phyloP scores from a whole-genome alignment of 2,113 vertebrate genomes.

The Sorex araneus region DNA sequence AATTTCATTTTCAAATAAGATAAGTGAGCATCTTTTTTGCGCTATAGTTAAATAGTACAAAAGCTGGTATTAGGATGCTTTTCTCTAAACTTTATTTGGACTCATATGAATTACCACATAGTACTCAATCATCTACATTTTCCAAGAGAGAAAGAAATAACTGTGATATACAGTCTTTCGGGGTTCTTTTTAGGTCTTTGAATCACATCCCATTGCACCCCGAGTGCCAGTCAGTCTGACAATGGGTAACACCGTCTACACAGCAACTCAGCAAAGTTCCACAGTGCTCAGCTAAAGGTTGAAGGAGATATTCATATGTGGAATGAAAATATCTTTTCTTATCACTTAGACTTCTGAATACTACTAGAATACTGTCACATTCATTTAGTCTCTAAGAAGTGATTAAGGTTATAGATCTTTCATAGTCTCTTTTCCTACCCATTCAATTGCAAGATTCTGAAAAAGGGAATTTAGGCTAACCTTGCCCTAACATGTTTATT shows the following conservation, averaged over 20 bases:
- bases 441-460: slow-evolving; percentile 5
- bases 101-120: not conserved
- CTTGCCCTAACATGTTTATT: not conserved
- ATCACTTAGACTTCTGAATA: slow-evolving; percentile 22
- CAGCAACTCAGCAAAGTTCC: not conserved
- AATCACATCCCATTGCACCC: not conserved
- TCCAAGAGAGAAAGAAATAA: slow-evolving; percentile 39
- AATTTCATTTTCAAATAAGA: not conserved
- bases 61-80: not conserved
- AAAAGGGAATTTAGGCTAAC: not conserved
- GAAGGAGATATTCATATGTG: not conserved
- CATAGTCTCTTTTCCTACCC: not conserved
- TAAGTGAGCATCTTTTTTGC: no score
- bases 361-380: not conserved
- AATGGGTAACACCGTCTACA: no score
- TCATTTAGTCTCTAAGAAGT: slow-evolving; percentile 36
- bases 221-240: no score
- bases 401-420: not conserved
- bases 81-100: not conserved
- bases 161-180: not conserved
- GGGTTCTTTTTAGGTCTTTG: slow-evolving; percentile 18
- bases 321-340: not conserved
- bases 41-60: not conserved
- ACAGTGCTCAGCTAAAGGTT: not conserved
- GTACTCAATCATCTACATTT: not conserved